Base-by-base conservation (phyloP, 2,113 vertebrate genomes). In the Lagopus leucura region DNA sequence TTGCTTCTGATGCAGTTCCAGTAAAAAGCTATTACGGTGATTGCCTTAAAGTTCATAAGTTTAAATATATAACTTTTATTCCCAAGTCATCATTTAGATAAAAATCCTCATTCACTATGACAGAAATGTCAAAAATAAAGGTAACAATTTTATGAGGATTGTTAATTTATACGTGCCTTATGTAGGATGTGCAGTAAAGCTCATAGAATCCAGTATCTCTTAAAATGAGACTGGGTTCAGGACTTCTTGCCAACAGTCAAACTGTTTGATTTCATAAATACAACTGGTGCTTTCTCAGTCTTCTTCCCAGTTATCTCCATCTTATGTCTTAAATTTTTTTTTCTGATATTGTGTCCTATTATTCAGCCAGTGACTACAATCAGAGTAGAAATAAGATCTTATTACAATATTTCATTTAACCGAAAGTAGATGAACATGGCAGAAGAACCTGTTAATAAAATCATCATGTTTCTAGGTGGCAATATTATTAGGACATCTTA, bases 1-100 rank as follows among this genome's bases (percentile, higher is more conserved):
- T 96, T 91, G 66, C 57, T 93, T 93, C 69, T 94, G 89, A 89
- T 61, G 28, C 38, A 74, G 34, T 92, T 96, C 94, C 91, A 85
- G 76, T 91, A 86, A 88, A 91, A 81, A 76, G 50, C 87, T 86
- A 82, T 94, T 96, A 92, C 47, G 34, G 21, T 92, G 85, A 93
- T 89, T 96, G 79, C 47, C 38, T 61, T 48, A 76, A 79, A 93
- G 22, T 92, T 94, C 58, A 64, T 91, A 52, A 83, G 38, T 91
- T 92, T 89, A 95, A 93, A 91, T 71, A 79, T 10, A 18, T 91
- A 88, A 88, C 82, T 91, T 92, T 74, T 86, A 88, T 74, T 93
- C 64, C 61, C 91, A 50, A 91, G 27, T 94, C 78, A 88, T 93
- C 18, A 79, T 82, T 85, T 66, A 28, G 6, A 22, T 55, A 76